Conservation (phyloP, 37 sponge, comb jelly and placozoan genomes). For the Cladorhizidae sp. region DNA sequence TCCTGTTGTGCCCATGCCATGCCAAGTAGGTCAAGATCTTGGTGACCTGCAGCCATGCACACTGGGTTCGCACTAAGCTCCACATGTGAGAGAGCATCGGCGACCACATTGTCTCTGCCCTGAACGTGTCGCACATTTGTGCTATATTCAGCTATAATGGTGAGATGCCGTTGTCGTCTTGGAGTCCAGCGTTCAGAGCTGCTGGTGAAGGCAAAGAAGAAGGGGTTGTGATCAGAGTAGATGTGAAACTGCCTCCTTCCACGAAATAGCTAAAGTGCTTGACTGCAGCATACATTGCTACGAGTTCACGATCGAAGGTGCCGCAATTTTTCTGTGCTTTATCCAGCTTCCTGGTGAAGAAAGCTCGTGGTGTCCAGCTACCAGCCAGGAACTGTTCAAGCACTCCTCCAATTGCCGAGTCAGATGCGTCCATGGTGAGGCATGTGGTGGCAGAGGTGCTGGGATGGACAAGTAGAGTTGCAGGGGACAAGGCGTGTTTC, state of each 20-base stretch:
- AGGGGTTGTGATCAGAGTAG: conserved; percentile 42
- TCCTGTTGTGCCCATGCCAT: conserved; percentile 33
- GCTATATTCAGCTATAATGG: no score
- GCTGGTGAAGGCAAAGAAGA: conserved; percentile 15
- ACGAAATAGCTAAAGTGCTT: conserved; percentile 39
- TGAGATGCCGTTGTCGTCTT: conserved; percentile 33
- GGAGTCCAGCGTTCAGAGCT: conserved; percentile 5
- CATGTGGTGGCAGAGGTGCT: no score
- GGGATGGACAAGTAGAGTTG: no score
- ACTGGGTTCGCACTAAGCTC: neutral
- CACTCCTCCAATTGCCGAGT: no score
- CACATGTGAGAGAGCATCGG: conserved; percentile 14
- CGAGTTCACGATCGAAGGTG: conserved; percentile 47
- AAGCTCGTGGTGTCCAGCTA: no score
- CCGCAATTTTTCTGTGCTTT: conserved; percentile 32
- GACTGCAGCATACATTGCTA: conserved; percentile 17
- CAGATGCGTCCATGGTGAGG: no score
- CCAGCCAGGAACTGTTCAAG: no score
- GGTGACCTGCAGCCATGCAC: neutral
- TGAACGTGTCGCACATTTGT: conserved; percentile 31
- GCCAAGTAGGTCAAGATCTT: conserved; percentile 8
- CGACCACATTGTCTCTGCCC: conserved; percentile 17
- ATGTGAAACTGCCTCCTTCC: conserved; percentile 26
- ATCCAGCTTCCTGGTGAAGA: no score
- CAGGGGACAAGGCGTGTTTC: no score